Conservation (phyloP, 2,888 invertebrate species). For the Dromius quadrimaculatus region DNA sequence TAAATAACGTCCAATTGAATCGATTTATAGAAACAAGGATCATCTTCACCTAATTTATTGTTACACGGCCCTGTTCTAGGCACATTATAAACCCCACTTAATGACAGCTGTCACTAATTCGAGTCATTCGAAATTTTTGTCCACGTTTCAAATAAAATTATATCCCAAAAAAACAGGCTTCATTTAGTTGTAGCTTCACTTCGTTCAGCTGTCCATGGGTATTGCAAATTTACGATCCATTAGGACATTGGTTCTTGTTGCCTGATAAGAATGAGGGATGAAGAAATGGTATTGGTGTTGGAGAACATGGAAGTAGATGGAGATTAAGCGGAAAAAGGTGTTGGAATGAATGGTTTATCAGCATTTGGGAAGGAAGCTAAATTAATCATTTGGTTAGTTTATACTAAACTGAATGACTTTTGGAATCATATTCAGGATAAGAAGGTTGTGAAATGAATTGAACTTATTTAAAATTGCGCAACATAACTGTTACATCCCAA, state of each 20-base stretch:
- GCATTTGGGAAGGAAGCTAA: neutral
- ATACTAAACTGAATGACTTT: too few species aligned
- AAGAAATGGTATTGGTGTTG: neutral
- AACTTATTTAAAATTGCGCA: too few species aligned
- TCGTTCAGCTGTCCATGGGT: constrained; percentile 2
- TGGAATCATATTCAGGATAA: too few species aligned
- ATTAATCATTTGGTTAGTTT: too few species aligned
- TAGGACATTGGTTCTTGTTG: neutral
- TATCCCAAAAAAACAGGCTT: constrained; percentile 9
- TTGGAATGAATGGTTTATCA: neutral
- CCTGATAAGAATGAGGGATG: neutral
- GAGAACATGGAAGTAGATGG: constrained; percentile 3
- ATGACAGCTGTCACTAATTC: constrained; percentile 29
- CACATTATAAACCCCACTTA: constrained; percentile 2
- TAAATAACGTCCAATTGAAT: too few species aligned
- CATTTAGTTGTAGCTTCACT: neutral
- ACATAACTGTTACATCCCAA: too few species aligned
- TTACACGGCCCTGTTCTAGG: constrained; percentile 3
- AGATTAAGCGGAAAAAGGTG: neutral
- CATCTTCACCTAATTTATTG: too few species aligned
- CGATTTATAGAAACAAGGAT: too few species aligned
- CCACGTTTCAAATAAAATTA: constrained; percentile 14
- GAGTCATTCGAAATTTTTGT: constrained; percentile 23
- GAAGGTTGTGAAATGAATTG: too few species aligned
- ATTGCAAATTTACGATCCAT: constrained; percentile 17